Percentiles rank a stretch among this genome's conserved stretches.
Evolutionary conservation across 2,113 vertebrate species (phyloP).

Genomic region (Apteryx mantelli): DNA sequence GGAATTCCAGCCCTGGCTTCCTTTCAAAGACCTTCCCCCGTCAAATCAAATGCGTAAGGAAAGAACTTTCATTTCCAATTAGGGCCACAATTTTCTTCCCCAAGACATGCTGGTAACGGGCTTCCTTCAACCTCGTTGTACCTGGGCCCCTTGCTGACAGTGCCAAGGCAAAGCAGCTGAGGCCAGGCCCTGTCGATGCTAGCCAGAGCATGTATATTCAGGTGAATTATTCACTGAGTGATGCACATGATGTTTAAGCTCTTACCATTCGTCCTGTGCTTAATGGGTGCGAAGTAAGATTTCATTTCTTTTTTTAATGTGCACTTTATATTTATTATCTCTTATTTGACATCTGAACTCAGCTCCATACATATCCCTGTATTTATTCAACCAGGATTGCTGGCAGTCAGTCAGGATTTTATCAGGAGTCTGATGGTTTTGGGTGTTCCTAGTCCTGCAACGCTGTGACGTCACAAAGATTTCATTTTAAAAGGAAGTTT

Average conservation of each 20-base stretch:
- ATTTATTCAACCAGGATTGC: background rate
- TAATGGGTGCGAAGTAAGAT: background rate
- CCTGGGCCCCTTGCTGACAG: background rate
- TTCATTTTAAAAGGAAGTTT: background rate
- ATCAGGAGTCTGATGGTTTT: rapidly evolving
- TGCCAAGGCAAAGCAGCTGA: background rate
- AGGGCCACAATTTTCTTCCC: background rate
- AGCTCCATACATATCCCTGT: background rate
- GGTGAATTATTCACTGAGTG: background rate
- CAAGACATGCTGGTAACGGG: background rate
- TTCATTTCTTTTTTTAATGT: background rate
- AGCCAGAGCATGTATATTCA: background rate
- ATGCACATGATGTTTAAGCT: background rate
- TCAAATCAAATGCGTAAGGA: background rate
- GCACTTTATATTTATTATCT: background rate
- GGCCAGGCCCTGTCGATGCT: rapidly evolving
- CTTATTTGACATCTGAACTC: background rate
- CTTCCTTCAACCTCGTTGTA: background rate
- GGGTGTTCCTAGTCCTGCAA: background rate
- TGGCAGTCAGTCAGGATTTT: rapidly evolving
- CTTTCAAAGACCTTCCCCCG: background rate
- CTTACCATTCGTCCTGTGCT: background rate
- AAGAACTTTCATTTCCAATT: background rate
- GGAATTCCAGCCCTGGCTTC: background rate
- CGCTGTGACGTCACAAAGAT: background rate